Percentiles rank a stretch among this genome's conserved stretches.
Evolutionary conservation across 2,113 vertebrate species (phyloP).

Genomic region (Gymnocephalus cernua): DNA sequence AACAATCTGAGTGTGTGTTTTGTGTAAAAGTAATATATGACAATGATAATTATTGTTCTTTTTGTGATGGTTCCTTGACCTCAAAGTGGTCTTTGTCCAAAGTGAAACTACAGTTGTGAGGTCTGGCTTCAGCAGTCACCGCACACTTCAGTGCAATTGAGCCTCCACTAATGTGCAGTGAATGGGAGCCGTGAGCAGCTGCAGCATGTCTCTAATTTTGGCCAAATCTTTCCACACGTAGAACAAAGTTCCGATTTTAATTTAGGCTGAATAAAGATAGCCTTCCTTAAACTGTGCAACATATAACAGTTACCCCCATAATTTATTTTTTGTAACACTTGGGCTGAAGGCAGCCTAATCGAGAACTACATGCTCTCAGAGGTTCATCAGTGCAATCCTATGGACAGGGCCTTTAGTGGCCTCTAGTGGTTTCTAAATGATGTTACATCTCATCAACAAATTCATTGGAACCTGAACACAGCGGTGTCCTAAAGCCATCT

Average conservation of each 20-base stretch:
- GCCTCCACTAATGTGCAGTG: conserved; percentile 19
- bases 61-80: conserved; percentile 12
- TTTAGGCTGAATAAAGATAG: conserved; percentile 3
- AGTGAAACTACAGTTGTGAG: conserved; percentile 15
- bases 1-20: conserved; percentile 19
- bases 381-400: conserved; percentile 11
- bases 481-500: background rate
- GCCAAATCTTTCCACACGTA: background rate
- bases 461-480: conserved; percentile 2
- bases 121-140: background rate
- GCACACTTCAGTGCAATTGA: background rate
- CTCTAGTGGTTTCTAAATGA: conserved; percentile 72
- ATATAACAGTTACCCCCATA: background rate
- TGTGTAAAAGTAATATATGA: conserved; percentile 9
- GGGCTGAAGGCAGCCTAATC: background rate
- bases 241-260: conserved; percentile 3
- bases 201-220: conserved; percentile 18
- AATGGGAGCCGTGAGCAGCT: conserved; percentile 11
- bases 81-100: conserved; percentile 11
- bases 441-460: conserved; percentile 14
- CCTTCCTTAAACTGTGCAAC: background rate
- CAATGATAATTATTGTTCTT: background rate
- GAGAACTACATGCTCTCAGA: conserved; percentile 10
- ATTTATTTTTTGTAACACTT: background rate
- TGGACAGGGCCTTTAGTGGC: conserved; percentile 70